Evolutionary conservation across 1,140 invertebrate genomes (phyloP).

Genomic region (Bursaphelenchus mucronatus): DNA sequence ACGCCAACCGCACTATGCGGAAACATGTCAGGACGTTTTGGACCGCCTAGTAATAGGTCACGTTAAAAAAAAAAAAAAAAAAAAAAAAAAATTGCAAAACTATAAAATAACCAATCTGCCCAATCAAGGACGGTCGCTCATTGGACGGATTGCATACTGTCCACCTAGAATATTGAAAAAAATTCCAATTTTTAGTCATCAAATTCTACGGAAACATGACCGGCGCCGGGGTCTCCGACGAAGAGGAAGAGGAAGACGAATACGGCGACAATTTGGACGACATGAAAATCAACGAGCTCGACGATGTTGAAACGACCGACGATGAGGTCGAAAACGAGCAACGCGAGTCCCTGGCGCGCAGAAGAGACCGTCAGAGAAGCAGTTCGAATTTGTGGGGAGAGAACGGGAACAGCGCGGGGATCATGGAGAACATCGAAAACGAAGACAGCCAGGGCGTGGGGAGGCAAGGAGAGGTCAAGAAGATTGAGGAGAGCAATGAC

Average conservation of each 20-base stretch:
- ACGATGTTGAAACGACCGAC: conserved; percentile 22
- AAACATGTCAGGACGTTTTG: too few species aligned
- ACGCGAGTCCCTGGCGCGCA: background rate
- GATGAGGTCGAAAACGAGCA: conserved; percentile 19
- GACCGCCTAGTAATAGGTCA: too few species aligned
- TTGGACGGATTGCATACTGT: conserved; percentile 6
- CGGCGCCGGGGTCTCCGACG: conserved; percentile 43
- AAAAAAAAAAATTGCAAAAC: too few species aligned
- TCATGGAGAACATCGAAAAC: background rate
- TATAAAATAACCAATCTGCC: too few species aligned
- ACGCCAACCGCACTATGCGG: too few species aligned
- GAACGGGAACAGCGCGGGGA: conserved; percentile 6
- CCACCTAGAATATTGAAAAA: background rate
- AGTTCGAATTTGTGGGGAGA: background rate
- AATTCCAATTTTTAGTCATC: conserved; percentile 18
- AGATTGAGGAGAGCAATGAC: conserved; percentile 3
- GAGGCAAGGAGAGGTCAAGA: background rate
- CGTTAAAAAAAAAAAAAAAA: too few species aligned
- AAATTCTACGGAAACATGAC: conserved; percentile 47
- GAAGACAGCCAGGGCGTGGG: too few species aligned
- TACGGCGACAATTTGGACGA: conserved; percentile 23
- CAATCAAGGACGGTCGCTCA: background rate
- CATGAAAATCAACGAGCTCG: conserved; percentile 23
- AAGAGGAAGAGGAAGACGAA: conserved; percentile 41
- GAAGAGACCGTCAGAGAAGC: background rate